Base-by-base conservation (phyloP, 1,140 invertebrate species). In the Euglossa dilemma region DNA sequence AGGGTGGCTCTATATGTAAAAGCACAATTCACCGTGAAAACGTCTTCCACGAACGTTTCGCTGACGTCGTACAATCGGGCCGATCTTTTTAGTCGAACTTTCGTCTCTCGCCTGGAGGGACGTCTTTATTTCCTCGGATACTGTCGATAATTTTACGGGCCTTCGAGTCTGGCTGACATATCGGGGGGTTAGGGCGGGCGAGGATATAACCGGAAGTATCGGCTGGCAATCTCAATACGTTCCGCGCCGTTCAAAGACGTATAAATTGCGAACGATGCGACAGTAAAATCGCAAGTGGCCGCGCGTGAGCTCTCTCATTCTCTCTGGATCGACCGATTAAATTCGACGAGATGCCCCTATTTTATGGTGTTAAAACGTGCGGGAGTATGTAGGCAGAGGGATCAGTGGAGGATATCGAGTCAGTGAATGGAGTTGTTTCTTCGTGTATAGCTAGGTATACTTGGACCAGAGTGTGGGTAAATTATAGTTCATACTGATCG, bases 81-180 rank as follows among this genome's bases (percentile, higher is more conserved):
- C 81, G 75, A 83, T 83, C 75, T 83, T 77, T 83, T 71, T 83
- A 64, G 81, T 83, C 81, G 47, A 78, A 83, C 28, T 83, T 78
- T 70, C 74, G 66, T 77, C 81, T 70, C 81, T 54, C 74, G 74
- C 81, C 81, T 52, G 74, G 66, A 71, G 81, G 81, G 66, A 83
- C 81, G 75, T 83, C 81, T 83, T 83, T 83, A 83, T 83, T 83
- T 83, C 81, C 81, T 83, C 75, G 81, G 75, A 83, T 83, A 83
- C 81, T 83, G 81, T 83, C 81, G 81, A 83, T 83, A 83, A 83
- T 83, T 83, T 83, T 83, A 83, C 81, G 81, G 81, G 11, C 74
- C 75, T 83, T 28, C 81, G 66, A 83, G 66, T 47, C 81, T 63
- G 75, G 75, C 81, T 83, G 80, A 83, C 81, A 71, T 81, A 74